Base-by-base conservation (phyloP, 2,113 vertebrate species). In the Actinemys pallida region DNA sequence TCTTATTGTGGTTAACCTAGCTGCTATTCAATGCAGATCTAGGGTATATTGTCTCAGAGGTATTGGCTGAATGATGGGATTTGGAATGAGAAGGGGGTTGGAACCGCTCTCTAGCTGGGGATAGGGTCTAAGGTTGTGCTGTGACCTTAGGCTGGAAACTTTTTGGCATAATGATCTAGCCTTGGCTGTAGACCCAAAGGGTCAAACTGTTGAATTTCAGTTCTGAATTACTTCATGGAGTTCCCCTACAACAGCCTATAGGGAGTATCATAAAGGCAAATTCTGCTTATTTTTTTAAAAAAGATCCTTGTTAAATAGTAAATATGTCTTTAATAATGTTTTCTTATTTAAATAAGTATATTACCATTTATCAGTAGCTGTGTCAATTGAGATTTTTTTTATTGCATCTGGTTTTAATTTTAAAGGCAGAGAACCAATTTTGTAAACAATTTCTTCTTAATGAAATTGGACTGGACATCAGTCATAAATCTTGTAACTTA, bases 401-500 rank as follows among this genome's bases (percentile, higher is more conserved):
- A 87, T 97, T 97, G 82, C 97, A 97, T 97, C 96, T 97, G 93
- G 90, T 97, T 98, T 98, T 98, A 89, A 98, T 98, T 95, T 98
- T 97, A 96, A 98, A 97, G 92, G 90, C 83, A 97, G 76, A 93
- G 93, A 97, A 98, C 3, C 14, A 75, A 95, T 92, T 97, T 98
- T 96, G 97, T 91, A 49, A 81, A 89, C 94, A 92, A 91, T 97
- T 96, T 96, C 97, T 95, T 88, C 82, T 62, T 98, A 98, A 96
- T 98, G 92, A 97, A 98, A 98, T 98, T 97, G 97, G 96, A 91
- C 91, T 97, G 92, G 97, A 98, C 98, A 82, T 96, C 90, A 72
- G 86, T 98, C 96, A 96, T 98, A 97, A 98, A 97, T 98, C 97
- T 98, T 98, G 92, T 97, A 97, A 98, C 95, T 98, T 97, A 97